Base-by-base conservation (phyloP, 2,797 vertebrate species). In the Myotis vivesi region DNA sequence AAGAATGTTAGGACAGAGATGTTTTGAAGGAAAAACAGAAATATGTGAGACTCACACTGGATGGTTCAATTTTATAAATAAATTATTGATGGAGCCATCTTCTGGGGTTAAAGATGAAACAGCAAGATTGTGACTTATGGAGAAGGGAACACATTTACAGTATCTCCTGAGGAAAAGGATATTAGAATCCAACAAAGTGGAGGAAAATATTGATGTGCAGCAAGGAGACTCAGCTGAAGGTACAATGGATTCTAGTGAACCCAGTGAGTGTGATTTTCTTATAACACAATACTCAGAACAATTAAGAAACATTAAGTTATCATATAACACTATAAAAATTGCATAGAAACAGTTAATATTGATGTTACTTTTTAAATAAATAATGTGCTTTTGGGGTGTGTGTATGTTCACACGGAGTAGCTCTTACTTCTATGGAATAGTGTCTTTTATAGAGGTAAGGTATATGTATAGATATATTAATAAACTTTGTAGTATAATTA, bases 51-150 rank as follows among this genome's bases (percentile, higher is more conserved):
- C 6, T 87, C 55, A 81, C 25, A 64, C 3, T 57, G n/a, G 49
- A 73, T 23, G 5, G 2, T 22, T 36, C 36, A 87, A n/a, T 92
- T 94, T 90, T 46, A 44, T 77, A 92, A 94, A 59, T 73, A 80
- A 62, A 38, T 33, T 68, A 30, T 23, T 64, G 76, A 46, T 23
- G 92, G 77, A 94, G 28, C 30, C 55, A 77, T 81, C 44, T 51
- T 94, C n/a, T 55, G 12, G 6, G 2, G 19, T 49, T 82, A 57
- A 94, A 76, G 28, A 96, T 72, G 57, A 95, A 91, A 88, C 28
- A 83, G n/a, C 17, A 51, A 36, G 19, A 8, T 46, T 41, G 87
- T 83, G 72, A 85, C 19, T 68, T 11, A 75, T 53, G 33, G 12
- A 71, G 38, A 55, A 62, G 10, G 23, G 33, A 89, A 83, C 9